These are phyloP conservation scores for Terrapene triunguis DNA, from an alignment of 2,113 vertebrate genomes.

Conservation along the genomic window DNA sequence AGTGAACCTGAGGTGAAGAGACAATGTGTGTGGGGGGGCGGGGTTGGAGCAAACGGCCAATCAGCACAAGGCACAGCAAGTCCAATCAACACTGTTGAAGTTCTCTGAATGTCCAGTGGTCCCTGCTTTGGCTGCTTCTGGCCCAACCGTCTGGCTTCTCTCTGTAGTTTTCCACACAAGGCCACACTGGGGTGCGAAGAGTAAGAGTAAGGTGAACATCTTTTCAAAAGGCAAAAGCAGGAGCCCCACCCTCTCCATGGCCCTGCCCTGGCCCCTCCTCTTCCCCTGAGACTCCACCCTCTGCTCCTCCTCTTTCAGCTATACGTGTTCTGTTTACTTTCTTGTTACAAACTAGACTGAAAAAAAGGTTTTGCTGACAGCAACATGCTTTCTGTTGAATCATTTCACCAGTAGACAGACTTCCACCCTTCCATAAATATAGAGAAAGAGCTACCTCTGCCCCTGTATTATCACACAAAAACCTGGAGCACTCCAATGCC, in stretches of 20 bases:
- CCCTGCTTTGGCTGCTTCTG: background rate
- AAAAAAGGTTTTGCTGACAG: background rate
- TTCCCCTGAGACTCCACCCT: no score
- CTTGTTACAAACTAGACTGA: background rate
- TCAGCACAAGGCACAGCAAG: background rate
- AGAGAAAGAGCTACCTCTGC: background rate
- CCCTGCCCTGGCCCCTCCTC: no score
- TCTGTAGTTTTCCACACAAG: background rate
- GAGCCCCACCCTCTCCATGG: no score
- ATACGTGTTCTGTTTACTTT: no score
- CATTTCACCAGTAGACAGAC: background rate
- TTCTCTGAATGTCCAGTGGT: background rate
- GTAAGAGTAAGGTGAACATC: background rate
- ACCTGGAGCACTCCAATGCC: background rate
- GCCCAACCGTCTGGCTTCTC: background rate
- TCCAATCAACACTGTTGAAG: background rate
- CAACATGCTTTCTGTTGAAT: slow-evolving; percentile 21
- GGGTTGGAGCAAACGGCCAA: background rate
- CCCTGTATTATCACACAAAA: background rate
- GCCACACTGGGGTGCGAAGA: background rate
- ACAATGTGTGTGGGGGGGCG: background rate
- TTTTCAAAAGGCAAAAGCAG: no score
- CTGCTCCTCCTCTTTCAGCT: no score
- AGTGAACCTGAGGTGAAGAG: no score
- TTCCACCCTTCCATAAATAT: background rate